Evolutionary conservation across 2,888 invertebrate genomes (phyloP).

Genomic region (Agrochola macilenta): DNA sequence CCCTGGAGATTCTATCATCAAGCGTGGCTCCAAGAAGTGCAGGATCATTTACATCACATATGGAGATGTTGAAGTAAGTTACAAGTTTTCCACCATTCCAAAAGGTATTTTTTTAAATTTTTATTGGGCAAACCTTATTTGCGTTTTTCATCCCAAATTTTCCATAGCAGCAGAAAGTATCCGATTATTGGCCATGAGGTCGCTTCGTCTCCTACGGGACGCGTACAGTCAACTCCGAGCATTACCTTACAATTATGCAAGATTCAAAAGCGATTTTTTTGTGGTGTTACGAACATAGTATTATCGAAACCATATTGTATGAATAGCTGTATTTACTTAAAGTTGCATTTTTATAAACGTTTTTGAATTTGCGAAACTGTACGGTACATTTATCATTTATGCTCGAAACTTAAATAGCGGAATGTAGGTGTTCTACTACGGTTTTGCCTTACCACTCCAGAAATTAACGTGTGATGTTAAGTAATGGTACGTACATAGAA

Average conservation of each 20-base stretch:
- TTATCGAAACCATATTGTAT: background rate
- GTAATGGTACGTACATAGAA: background rate
- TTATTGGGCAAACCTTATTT: no score
- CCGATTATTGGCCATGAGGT: background rate
- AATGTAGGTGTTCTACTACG: background rate
- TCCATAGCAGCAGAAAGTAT: background rate
- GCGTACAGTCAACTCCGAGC: background rate
- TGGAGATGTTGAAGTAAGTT: constrained; percentile 81
- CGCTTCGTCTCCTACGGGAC: background rate
- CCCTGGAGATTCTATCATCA: constrained; percentile 83
- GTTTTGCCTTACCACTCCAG: background rate
- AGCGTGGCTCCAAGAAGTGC: constrained; percentile 76
- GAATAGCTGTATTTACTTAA: background rate
- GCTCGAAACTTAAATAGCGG: background rate
- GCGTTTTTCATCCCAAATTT: background rate
- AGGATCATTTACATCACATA: constrained; percentile 82
- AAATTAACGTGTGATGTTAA: background rate
- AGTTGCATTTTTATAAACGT: background rate
- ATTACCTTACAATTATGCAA: background rate
- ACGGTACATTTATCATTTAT: background rate
- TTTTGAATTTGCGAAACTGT: background rate
- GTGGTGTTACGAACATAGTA: no score
- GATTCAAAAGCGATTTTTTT: background rate
- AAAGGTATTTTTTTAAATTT: no score
- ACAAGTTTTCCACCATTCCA: background rate